Conservation (phyloP, 2,113 vertebrate genomes). For the Fregata magnificens region DNA sequence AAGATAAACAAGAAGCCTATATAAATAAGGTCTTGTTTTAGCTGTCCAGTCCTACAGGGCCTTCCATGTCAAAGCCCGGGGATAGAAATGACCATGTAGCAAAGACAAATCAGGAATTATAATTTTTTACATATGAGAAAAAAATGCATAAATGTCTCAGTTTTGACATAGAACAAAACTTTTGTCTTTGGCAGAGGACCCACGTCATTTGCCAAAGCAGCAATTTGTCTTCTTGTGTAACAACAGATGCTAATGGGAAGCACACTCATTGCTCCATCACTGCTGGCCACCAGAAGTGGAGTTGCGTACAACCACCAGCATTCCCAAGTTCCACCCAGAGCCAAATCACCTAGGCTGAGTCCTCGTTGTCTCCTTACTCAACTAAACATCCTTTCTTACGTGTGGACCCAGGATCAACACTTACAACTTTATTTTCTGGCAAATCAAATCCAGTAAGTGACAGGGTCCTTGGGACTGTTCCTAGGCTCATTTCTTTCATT, state of each 20-base stretch:
- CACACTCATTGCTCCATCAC: not conserved
- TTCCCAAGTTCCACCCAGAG: not conserved
- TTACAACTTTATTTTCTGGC: not conserved
- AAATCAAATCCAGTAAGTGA: not conserved
- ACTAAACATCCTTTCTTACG: not conserved
- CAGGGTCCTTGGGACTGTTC: not conserved
- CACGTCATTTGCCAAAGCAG: not conserved
- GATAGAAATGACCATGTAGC: not conserved
- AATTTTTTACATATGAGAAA: not conserved
- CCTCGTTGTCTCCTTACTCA: not conserved
- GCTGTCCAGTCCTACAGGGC: not conserved
- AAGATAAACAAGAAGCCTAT: not conserved
- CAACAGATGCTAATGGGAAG: not conserved
- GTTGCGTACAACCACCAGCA: not conserved
- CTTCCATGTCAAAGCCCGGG: not conserved
- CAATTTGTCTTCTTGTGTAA: constrained; percentile 28
- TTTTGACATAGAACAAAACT: not conserved
- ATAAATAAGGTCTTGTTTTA: not conserved
- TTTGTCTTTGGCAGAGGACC: not conserved
- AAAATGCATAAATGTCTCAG: not conserved
- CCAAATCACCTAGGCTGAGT: not conserved
- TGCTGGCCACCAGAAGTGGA: not conserved
- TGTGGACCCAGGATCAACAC: not conserved
- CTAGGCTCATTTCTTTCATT: not conserved
- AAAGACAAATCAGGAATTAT: not conserved